Evolutionary conservation across 1,140 invertebrate genomes (phyloP), one percentile per base, ranked within the genome.

Genomic region (Pygmarrhopalites habei): DNA sequence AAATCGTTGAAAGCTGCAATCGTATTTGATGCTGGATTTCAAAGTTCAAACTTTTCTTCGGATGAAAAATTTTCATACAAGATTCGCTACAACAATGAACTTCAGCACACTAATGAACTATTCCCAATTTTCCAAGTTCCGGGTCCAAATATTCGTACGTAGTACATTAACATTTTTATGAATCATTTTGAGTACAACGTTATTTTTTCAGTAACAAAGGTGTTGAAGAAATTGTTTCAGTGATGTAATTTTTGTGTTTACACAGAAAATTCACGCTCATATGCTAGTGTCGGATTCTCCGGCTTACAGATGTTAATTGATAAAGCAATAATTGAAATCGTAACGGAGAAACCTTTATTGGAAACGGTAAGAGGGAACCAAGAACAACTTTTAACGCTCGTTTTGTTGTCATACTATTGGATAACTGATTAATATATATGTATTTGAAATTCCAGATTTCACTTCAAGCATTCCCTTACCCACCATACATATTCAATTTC

Each of bases 101-200:
- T 49, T 41, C 25, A 51, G 23, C 75, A 78, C 57, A 88, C 85
- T 1, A 79, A 85, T 68, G 75, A 82, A 14, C 73, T 83, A 32
- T 88, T 82, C 75, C 85, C 86, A 7, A 60, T 83, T n/a, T 86
- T 85, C 72, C 84, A 86, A 68, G 72, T 76, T 26, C 79, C 85
- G 23, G 86, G 86, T 12, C 86, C 86, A 7, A 41, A 49, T 47
- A 23, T 19, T 1, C 44, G 69, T 70, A 21, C 41, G 30, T 30
- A 51, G 25, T 25, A 10, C 26, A 41, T 57, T 3, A 61, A 49
- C 5, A 55, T 23, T 35, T n/a, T 52, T 60, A 30, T 1, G 29
- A 44, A 26, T 7, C 51, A 10, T 19, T 21, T 5, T 23, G 5
- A n/a, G 17, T 39, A 39, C 1, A 32, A 52, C 17, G 21, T 51